These are phyloP conservation scores for Diarsia mendica DNA, from an alignment of 2,888 invertebrate species.

Conservation along the genomic window DNA sequence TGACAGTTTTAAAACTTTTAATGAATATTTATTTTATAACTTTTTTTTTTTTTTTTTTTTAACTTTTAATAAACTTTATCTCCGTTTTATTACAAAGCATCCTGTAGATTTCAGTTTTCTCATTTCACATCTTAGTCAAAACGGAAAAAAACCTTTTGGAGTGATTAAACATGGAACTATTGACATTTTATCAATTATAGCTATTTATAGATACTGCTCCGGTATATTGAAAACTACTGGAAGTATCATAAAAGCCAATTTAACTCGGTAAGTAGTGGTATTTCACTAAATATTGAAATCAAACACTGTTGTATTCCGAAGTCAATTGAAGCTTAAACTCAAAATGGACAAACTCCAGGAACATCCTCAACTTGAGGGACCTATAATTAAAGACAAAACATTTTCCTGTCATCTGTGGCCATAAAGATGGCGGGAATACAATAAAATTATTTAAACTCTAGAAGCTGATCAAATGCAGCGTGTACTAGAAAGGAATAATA, in stretches of 20 bases:
- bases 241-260: not conserved
- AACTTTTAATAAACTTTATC: too few relatives aligned
- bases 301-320: conserved; percentile 56
- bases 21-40: too few relatives aligned
- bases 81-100: not conserved
- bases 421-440: conserved; percentile 41
- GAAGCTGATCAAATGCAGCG: not conserved
- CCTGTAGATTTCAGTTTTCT: not conserved
- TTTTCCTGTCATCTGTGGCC: conserved; percentile 60
- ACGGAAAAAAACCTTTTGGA: not conserved
- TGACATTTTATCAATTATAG: not conserved
- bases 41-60: too few relatives aligned
- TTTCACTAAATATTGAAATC: conserved; percentile 34
- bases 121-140: not conserved
- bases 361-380: conserved; percentile 70
- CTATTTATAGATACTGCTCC: not conserved
- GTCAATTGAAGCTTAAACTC: conserved; percentile 59
- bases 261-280: conserved; percentile 20
- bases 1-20: too few relatives aligned
- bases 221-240: not conserved
- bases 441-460: not conserved
- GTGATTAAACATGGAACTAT: not conserved
- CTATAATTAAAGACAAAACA: conserved; percentile 76
- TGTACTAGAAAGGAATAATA: not conserved
- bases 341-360: conserved; percentile 68